These are phyloP conservation scores for Oxygymnocypris stewartii DNA, from an alignment of 2,113 vertebrate species.

Conservation along the genomic window DNA sequence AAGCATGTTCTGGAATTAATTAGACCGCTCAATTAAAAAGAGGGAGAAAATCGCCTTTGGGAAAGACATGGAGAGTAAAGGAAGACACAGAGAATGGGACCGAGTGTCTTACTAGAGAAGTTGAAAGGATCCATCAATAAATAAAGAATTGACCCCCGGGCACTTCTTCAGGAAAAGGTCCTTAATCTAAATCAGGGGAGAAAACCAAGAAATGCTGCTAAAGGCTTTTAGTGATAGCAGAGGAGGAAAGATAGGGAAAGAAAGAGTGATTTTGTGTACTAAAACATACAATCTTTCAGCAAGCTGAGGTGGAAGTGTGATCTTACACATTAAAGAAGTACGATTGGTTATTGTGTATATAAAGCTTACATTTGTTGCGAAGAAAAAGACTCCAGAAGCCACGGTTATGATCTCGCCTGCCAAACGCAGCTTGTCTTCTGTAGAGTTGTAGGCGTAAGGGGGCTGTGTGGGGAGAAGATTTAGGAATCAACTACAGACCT, in stretches of 20 bases:
- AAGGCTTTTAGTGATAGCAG: neutral
- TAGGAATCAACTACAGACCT: neutral
- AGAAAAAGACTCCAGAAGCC: constrained; percentile 88
- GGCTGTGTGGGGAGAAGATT: constrained; percentile 73
- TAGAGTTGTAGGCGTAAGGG: constrained; percentile 83
- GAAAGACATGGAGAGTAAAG: constrained; percentile 43
- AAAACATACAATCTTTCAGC: constrained; percentile 4
- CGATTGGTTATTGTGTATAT: neutral
- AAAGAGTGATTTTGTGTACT: neutral
- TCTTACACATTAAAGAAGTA: neutral
- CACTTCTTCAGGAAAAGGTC: constrained; percentile 97
- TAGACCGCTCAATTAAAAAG: constrained; percentile 69
- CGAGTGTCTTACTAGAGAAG: constrained; percentile 85
- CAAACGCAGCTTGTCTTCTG: constrained; percentile 88
- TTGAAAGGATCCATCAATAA: constrained; percentile 96
- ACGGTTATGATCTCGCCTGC: constrained; percentile 88
- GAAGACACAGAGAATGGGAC: constrained; percentile 40
- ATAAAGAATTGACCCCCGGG: constrained; percentile 91
- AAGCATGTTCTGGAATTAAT: constrained; percentile 65
- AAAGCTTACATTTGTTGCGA: constrained; percentile 88
- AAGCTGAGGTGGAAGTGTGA: neutral
- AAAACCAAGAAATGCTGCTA: constrained; percentile 44
- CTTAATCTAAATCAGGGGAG: constrained; percentile 83
- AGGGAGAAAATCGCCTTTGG: constrained; percentile 62
- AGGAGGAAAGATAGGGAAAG: neutral